Evolutionary conservation across 2,888 invertebrate genomes (phyloP), one percentile per base, ranked within the genome.

Genomic region (Eledone cirrhosa): DNA sequence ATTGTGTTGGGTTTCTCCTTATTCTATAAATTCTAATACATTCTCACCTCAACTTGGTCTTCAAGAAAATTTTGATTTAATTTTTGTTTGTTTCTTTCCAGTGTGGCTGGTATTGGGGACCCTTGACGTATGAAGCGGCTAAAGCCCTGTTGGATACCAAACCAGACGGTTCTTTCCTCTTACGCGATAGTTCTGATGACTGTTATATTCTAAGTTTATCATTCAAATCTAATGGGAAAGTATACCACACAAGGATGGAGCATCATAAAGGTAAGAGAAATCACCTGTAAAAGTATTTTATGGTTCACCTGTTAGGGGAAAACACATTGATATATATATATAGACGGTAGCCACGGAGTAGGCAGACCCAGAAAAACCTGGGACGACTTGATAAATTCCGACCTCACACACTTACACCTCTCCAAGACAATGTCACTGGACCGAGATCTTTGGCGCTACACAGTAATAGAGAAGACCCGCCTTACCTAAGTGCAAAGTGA

Each of bases 21-120:
- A 14, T n/a, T 11, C n/a, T n/a, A n/a, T n/a, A n/a, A n/a, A n/a
- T n/a, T n/a, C n/a, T n/a, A n/a, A n/a, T n/a, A n/a, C n/a, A n/a
- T 63, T 63, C n/a, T 13, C n/a, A 1, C 19, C 29, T 19, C 8
- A 72, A 14, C 1, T 4, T 19, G 11, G n/a, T 31, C 2, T 69
- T 31, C 29, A 5, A n/a, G n/a, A n/a, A n/a, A n/a, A n/a, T n/a
- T n/a, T n/a, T n/a, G n/a, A n/a, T n/a, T n/a, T n/a, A n/a, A 41
- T 41, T 41, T 41, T 41, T 41, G 41, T 48, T 75, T 24, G n/a
- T 16, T 48, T 75, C 19, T 31, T 79, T 83, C 24, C 85, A 90
- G 90, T 87, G 88, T 85, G 89, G 89, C 29, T 95, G 95, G 95
- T 95, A 95, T 89, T 96, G 95, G 95, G 95, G 95, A 24, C 94